phyloP scores from a whole-genome alignment of 64 coral and sea anemone species.

The Montipora efflorescens region DNA sequence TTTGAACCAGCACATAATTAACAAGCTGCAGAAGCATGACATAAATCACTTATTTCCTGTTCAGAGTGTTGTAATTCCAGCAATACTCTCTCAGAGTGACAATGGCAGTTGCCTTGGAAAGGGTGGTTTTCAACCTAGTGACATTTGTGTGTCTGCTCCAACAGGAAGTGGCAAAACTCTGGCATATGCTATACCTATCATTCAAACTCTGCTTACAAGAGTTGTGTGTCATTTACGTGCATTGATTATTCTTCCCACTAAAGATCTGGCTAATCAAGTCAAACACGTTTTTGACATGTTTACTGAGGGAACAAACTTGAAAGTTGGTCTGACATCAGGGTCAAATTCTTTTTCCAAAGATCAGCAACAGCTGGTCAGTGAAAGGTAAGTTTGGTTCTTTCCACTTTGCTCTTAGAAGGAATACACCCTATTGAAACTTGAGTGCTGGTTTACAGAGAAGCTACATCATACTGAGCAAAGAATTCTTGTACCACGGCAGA shows the following conservation, averaged over 20 bases:
- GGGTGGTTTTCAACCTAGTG: slow-evolving; percentile 76
- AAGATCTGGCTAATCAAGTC: slow-evolving; percentile 96
- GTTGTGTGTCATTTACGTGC: slow-evolving; percentile 78
- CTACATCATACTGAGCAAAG: too few species aligned
- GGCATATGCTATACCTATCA: slow-evolving; percentile 86
- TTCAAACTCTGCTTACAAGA: slow-evolving; percentile 62
- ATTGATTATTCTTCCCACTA: slow-evolving; percentile 91
- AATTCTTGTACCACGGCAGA: too few species aligned
- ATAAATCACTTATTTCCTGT: slow-evolving; percentile 93
- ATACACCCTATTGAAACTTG: too few species aligned
- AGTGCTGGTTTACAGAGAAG: too few species aligned
- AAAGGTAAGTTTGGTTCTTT: slow-evolving; percentile 51
- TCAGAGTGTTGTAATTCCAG: slow-evolving; percentile 85
- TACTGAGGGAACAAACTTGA: slow-evolving; percentile 81
- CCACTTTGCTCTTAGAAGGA: too few species aligned
- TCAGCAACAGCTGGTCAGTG: slow-evolving; percentile 73
- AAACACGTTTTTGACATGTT: slow-evolving; percentile 93
- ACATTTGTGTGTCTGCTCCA: slow-evolving; percentile 98
- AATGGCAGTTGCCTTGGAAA: slow-evolving; percentile 53
- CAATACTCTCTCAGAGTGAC: slow-evolving; percentile 62
- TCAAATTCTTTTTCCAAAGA: slow-evolving; percentile 91
- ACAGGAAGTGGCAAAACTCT: slow-evolving; percentile 99
- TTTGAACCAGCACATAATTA: slow-evolving; percentile 58
- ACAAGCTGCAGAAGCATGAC: slow-evolving; percentile 68
- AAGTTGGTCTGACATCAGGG: slow-evolving; percentile 83